Base-by-base conservation (phyloP, 2,797 vertebrate genomes). In the Hypotaenidia philippensis region DNA sequence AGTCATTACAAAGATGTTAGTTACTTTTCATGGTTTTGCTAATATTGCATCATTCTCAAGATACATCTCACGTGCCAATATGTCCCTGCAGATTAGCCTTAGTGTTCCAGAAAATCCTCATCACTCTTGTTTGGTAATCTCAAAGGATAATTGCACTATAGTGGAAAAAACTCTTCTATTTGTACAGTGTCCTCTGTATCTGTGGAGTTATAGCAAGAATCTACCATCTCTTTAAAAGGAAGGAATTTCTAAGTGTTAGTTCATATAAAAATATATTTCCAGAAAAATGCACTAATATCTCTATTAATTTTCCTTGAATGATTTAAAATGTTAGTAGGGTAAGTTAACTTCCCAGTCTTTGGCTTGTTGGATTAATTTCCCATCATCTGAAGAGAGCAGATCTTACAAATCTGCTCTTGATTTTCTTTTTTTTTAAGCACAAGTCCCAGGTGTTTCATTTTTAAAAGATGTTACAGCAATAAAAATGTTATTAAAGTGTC, bases 401-500 rank as follows among this genome's bases (percentile, higher is more conserved):
- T 87, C 31, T 53, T 65, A 56, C 23, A 87, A n/a, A 79, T 88
- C 60, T 76, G 13, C 13, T 66, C 44, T 57, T 59, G 38, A 34
- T 52, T 27, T 84, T 49, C 34, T 9, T 21, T 49, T 89, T 92
- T 95, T 95, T 96, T 50, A 91, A 86, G 68, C 27, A 49, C 71
- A 89, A 94, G 91, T 74, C 92, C 83, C 96, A 93, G 81, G 80
- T 96, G 87, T 95, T 95, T 96, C 95, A 97, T 96, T 97, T 96
- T 97, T 93, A 95, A 95, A 93, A 96, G 90, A 90, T 90, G 92
- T 95, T 96, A 90, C 85, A 96, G 94, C 94, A 97, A 97, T 93
- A 96, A 88, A 97, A 90, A 94, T 87, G 94, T 95, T 97, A 96
- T 97, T 96, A 96, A 97, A 86, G 90, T 97, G 83, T 86, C 89